Percentiles rank a stretch among this genome's conserved stretches.
phyloP scores from a whole-genome alignment of 2,888 invertebrate genomes.

The Protodeltote pygarga region DNA sequence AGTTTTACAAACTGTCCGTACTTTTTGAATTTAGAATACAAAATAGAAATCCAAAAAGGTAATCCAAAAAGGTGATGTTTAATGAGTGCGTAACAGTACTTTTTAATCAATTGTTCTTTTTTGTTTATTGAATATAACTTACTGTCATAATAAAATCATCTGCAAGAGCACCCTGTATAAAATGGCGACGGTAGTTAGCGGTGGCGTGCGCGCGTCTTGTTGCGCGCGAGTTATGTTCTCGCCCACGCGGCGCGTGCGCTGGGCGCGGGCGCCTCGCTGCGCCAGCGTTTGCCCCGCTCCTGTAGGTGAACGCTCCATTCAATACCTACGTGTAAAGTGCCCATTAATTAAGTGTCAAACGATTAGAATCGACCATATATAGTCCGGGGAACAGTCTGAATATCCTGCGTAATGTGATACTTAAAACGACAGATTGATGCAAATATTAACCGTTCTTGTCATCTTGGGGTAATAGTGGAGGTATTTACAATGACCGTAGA shows the following conservation, averaged over 20 bases:
- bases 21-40: no score
- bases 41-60: no score
- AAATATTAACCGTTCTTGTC: slow-evolving; percentile 4
- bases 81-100: no score
- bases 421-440: slow-evolving; percentile 20
- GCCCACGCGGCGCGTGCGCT: slow-evolving; percentile 66
- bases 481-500: no score
- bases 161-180: slow-evolving; percentile 59
- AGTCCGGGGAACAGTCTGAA: slow-evolving; percentile 21
- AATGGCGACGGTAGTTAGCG: slow-evolving; percentile 76
- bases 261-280: slow-evolving; percentile 59
- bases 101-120: no score
- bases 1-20: no score
- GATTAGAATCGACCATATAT: slow-evolving; percentile 40
- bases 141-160: background rate
- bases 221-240: slow-evolving; percentile 79
- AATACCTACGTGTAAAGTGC: slow-evolving; percentile 53
- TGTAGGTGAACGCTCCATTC: slow-evolving; percentile 45
- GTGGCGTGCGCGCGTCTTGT: slow-evolving; percentile 79
- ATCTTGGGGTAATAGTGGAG: no score
- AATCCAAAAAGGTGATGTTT: no score
- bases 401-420: slow-evolving; percentile 38
- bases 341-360: slow-evolving; percentile 53
- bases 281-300: slow-evolving; percentile 29
- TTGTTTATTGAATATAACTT: no score